Evolutionary conservation across 2,888 invertebrate species (phyloP).

Genomic region (Pristionchus japonicus): DNA sequence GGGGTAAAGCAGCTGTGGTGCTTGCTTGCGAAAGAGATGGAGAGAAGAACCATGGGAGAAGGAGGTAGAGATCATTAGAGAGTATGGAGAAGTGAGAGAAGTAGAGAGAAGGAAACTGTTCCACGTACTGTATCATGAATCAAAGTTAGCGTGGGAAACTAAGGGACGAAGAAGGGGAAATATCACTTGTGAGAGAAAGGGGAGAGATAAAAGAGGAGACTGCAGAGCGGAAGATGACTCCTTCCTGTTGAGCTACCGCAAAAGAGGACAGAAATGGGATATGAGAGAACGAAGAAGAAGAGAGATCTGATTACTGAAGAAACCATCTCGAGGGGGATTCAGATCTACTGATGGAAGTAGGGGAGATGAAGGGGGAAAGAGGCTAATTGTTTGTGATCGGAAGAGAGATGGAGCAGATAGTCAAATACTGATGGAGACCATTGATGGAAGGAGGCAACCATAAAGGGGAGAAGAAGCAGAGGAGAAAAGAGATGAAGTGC

Average conservation of each 20-base stretch:
- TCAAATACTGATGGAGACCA: conserved; percentile 28
- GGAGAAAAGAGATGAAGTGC: not conserved
- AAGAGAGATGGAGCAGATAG: conserved; percentile 32
- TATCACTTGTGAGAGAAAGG: not conserved
- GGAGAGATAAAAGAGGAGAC: not conserved
- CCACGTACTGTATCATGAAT: conserved; percentile 36
- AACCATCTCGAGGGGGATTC: not conserved
- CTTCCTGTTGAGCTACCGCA: conserved; percentile 34
- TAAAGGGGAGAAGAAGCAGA: conserved; percentile 34
- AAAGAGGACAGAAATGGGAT: conserved; percentile 16
- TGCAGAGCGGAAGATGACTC: not conserved
- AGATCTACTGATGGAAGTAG: not conserved
- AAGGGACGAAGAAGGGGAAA: not conserved
- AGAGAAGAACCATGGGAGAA: conserved; percentile 31
- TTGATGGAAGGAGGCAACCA: conserved; percentile 3
- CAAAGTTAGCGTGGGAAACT: conserved; percentile 8
- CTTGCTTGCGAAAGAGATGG: conserved; percentile 40
- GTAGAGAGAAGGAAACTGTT: not conserved
- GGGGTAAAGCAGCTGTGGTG: conserved; percentile 5
- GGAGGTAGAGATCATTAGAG: conserved; percentile 2
- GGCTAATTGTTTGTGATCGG: conserved; percentile 11
- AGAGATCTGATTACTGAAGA: conserved; percentile 24
- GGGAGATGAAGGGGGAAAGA: not conserved
- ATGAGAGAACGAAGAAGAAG: not conserved
- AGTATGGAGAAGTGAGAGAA: not conserved